Evolutionary conservation across 2,113 vertebrate species (phyloP), one percentile per base, ranked within the genome.

Genomic region (Craseonycteris thonglongyai): DNA sequence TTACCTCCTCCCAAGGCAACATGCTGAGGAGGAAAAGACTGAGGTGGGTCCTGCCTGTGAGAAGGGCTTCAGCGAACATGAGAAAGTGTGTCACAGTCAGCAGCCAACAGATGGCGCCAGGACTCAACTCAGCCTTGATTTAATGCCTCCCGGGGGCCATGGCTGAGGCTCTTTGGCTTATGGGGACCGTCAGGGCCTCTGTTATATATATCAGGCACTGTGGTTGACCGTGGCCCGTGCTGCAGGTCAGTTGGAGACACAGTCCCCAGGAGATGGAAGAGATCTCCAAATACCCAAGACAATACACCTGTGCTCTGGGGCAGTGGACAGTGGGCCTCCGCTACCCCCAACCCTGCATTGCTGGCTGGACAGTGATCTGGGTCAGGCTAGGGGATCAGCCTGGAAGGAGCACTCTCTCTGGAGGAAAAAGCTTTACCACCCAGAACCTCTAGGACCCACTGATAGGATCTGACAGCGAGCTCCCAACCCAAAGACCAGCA

Each of bases 101-200:
- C 16, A 16, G 61, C 16, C 6, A n/a, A 2, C 45, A 40, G 66
- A 15, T 10, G 56, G 58, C 0, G 1, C 58, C 49, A 42, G 49
- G 5, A 7, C 18, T 24, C 35, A 28, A n/a, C 19, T 74, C 22
- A 1, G n/a, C 5, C 6, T 1, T 22, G 14, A 16, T 16, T 16
- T 51, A 16, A 51, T 14, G 14, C 49, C 49, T 51, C 49, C 49
- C 14, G 49, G 14, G 2, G 15, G 49, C n/a, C n/a, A n/a, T n/a
- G 49, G 49, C 28, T n/a, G 26, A 35, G 47, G 51, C 7, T 40
- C 19, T 54, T n/a, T n/a, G 19, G 28, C 28, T 33, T 49, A 13
- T 4, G 16, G 38, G 3, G 26, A 40, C 11, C 4, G 0, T 18
- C 42, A 78, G 30, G 47, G 9, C 10, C 47, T 75, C 69, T n/a